Base-by-base conservation (phyloP, 2,888 invertebrate species). In the Drosophila picticornis region DNA sequence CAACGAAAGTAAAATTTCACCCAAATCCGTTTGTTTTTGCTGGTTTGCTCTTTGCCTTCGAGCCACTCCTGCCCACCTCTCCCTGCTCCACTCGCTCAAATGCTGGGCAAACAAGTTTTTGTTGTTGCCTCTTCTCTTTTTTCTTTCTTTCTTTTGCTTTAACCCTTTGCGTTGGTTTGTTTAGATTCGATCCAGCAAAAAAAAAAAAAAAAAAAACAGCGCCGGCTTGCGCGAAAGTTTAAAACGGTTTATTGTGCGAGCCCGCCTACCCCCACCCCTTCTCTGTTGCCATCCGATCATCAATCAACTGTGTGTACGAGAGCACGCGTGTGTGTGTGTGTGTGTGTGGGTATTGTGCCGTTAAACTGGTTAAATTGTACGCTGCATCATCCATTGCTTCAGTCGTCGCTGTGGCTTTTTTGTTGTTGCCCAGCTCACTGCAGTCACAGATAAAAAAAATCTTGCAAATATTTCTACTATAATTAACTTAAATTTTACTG, bases 1-100 rank as follows among this genome's bases (percentile, higher is more conserved):
- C 70, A 86, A 86, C 78, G 83, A 90, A 90, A 90, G 90, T 89
- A 86, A 86, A 90, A 90, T 90, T 89, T 90, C 89, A 80, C 89
- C 83, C 77, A 85, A 81, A 84, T 87, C 77, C 79, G 80, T 84
- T 84, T 84, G 76, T 80, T 80, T 76, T 81, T 83, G 69, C 70
- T 71, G 60, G 59, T 68, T 77, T 77, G 59, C 66, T 40, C 55
- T 67, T 68, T 76, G 69, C 63, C 64, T 72, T 68, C 61, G 69
- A 56, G 27, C 38, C 19, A 46, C 48, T 32, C 22, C 7, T 46
- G 46, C 27, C 13, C 56, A 32, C 40, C 13, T 2, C 22, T 7
- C 22, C 25, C 32, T 29, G 13, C 53, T 29, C n/a, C 11, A 27
- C 67, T 67, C 71, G 55, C 34, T 58, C 51, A 62, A 63, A 73